Evolutionary conservation across 2,113 vertebrate genomes (phyloP).

Genomic region (Tamias sibiricus): DNA sequence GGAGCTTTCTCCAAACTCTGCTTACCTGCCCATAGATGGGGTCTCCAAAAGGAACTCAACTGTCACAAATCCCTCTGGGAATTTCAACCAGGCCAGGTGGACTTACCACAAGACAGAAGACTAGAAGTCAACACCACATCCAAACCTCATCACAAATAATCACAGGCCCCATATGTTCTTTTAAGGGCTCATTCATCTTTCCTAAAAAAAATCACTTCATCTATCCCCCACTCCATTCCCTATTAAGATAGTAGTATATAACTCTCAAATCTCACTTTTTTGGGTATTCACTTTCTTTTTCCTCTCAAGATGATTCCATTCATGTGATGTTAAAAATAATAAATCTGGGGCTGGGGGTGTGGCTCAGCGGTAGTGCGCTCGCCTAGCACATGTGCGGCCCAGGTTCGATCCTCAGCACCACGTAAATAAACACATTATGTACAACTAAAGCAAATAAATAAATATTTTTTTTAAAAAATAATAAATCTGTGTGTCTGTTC

Average conservation of each 20-base stretch:
- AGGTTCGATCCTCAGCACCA: too few relatives aligned
- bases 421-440: too few relatives aligned
- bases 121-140: not conserved
- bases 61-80: not conserved
- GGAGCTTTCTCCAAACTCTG: not conserved
- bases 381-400: too few relatives aligned
- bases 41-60: not conserved
- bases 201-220: not conserved
- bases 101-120: not conserved
- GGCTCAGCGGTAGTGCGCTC: too few relatives aligned
- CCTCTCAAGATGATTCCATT: too few relatives aligned
- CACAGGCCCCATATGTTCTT: not conserved
- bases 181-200: not conserved
- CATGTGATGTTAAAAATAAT: not conserved
- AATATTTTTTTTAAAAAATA: too few relatives aligned
- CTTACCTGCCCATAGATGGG: not conserved
- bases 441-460: too few relatives aligned
- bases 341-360: too few relatives aligned
- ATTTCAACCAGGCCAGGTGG: not conserved
- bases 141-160: not conserved
- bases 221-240: not conserved
- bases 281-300: not conserved
- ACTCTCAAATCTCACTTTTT: not conserved
- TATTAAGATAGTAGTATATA: too few relatives aligned
- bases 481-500: not conserved